Percentiles rank a stretch among this genome's conserved stretches.
Evolutionary conservation across 2,888 invertebrate species (phyloP).

Genomic region (Liodrosophila aerea): DNA sequence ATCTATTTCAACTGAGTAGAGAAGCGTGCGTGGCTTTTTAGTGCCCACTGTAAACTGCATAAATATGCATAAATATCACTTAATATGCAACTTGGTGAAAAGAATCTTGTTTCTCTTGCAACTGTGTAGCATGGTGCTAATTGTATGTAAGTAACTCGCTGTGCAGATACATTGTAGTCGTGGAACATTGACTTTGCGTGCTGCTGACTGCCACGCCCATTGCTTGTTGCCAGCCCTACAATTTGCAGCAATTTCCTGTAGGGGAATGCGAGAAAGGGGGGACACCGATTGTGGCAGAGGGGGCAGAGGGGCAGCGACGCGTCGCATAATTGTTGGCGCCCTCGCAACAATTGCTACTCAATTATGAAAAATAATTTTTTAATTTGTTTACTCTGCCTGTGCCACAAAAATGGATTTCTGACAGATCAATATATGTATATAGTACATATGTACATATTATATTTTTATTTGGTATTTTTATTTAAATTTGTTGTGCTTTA

Average conservation of each 20-base stretch:
- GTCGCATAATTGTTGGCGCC: constrained; percentile 58
- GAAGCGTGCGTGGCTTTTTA: too few species aligned
- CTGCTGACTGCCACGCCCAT: constrained; percentile 50
- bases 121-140: constrained; percentile 31
- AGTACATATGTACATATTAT: constrained; percentile 9
- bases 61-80: too few species aligned
- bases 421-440: constrained; percentile 20
- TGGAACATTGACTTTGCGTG: constrained; percentile 34
- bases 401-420: constrained; percentile 42
- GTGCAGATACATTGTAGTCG: constrained; percentile 4
- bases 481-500: neutral
- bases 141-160: constrained; percentile 7
- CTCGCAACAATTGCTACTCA: constrained; percentile 47
- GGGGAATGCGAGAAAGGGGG: too few species aligned
- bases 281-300: constrained; percentile 28
- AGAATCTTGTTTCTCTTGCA: constrained; percentile 7
- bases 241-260: constrained; percentile 61
- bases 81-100: too few species aligned
- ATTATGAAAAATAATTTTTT: constrained; percentile 63
- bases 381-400: constrained; percentile 55
- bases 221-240: constrained; percentile 50
- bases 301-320: constrained; percentile 10
- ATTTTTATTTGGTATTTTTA: constrained; percentile 1
- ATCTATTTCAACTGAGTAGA: too few species aligned
- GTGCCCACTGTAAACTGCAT: too few species aligned